Base-by-base conservation (phyloP, 2,113 vertebrate species). In the Melanostigma gelatinosum region DNA sequence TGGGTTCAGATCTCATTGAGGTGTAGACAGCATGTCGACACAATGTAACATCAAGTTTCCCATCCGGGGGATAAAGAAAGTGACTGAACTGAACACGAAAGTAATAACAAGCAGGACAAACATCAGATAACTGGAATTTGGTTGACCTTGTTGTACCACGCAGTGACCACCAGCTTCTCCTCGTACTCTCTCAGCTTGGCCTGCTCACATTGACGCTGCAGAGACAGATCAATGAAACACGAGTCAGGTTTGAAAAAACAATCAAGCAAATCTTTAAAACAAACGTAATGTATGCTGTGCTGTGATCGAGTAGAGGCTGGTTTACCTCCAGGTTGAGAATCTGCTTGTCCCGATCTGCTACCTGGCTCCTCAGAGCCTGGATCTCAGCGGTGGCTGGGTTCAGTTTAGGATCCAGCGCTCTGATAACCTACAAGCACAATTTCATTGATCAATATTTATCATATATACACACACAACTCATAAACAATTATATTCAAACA, bases 311-410 rank as follows among this genome's bases (percentile, higher is more conserved):
- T 11, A 3, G 46, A 72, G 6, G 9, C 20, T 15, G 22, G 73
- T 50, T 86, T 95, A 99, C 98, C 95, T 99, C 97, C 73, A 99
- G 88, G 75, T 75, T 92, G 85, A 96, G 92, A 72, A 99, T 97
- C 90, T 92, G 96, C 92, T 96, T 97, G 32, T 99, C 98, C 77
- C 96, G 96, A 40, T 99, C 98, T 1, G 83, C 61, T 52, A 99
- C 79, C 87, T 97, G 97, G 87, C 94, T 97, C 91, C 95, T 97
- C 69, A 99, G 95, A 36, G 93, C 90, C 91, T 97, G 97, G 85
- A 99, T 99, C 95, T 99, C 98, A 88, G 96, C 97, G 27, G 97
- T 98, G 83, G 97, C 97, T 79, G 98, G 98, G 89, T 99, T 99
- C 85, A 98, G 88, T 86, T 98, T 99, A 8, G 98, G 98, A 82